Evolutionary conservation across 2,113 vertebrate genomes (phyloP), one percentile per base, ranked within the genome.

Genomic region (Tringa solitaria): DNA sequence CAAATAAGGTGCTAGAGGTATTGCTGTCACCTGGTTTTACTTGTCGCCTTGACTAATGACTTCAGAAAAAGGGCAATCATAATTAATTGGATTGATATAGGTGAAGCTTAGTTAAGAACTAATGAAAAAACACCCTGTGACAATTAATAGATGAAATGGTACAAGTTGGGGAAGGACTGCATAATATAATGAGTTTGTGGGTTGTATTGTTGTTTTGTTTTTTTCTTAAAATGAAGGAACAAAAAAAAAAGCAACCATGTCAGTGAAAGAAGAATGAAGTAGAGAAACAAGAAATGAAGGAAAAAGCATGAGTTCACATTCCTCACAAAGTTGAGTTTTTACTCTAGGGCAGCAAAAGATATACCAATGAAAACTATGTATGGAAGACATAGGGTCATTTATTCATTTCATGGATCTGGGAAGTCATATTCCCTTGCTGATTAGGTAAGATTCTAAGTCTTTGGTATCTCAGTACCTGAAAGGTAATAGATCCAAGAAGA

Each of bases 391-490:
- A 14, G 13, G 46, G 9, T 69, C 2, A 48, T 16, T 70, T 56
- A 57, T 54, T 77, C 3, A 27, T 79, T 75, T 78, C 2, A 27
- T 75, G 21, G 11, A 70, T 65, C 17, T 22, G 22, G 13, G 45
- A 65, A 85, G 12, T 57, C 43, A 28, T 43, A 53, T 28, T 78
- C 15, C 13, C 17, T 70, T 60, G 26, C 30, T 79, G 35, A 45
- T 54, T 6, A 54, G 19, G 43, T 54, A n/a, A 75, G 88, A 54
- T 63, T 83, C 15, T 76, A 32, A 14, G 6, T 63, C 27, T 63
- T 63, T 53, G 39, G 8, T 85, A 14, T 39, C 35, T 61, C 0
- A 0, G 16, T 67, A 45, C 14, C 19, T 79, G 24, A 13, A 72
- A 87, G 33, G 39, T 39, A 57, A 20, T 30, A 53, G 37, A 48